Conservation (phyloP, 2,113 vertebrate species). For the Uria lomvia region DNA sequence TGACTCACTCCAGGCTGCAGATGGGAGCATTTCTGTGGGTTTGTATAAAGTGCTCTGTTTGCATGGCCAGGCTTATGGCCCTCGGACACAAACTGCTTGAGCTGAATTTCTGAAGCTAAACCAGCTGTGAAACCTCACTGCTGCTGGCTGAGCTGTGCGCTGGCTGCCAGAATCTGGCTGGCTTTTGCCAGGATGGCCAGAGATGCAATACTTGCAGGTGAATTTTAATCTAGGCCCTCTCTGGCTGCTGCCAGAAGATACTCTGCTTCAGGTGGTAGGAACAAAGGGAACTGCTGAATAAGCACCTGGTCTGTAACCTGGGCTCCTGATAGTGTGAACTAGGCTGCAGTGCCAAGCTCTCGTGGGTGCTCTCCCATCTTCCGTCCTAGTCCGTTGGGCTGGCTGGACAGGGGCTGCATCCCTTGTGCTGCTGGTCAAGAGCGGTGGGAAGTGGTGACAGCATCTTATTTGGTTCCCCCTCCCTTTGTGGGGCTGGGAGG, state of each 20-base stretch:
- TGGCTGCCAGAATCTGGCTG: background rate
- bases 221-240: background rate
- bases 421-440: background rate
- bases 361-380: background rate
- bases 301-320: background rate
- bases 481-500: background rate
- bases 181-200: background rate
- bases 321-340: background rate
- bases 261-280: background rate
- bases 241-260: background rate
- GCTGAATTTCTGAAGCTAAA: background rate
- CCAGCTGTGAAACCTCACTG: background rate
- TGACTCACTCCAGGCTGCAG: accelerated
- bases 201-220: background rate
- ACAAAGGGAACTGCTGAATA: background rate
- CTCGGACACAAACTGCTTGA: background rate
- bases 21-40: background rate
- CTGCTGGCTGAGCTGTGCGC: background rate
- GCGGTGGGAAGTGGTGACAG: background rate
- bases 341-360: background rate
- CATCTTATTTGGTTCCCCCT: accelerated
- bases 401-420: background rate
- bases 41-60: background rate
- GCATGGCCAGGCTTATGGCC: background rate
- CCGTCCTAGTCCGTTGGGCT: too few relatives aligned